Evolutionary conservation across 2,113 vertebrate species (phyloP), one percentile per base, ranked within the genome.

Genomic region (Menidia beryllina): DNA sequence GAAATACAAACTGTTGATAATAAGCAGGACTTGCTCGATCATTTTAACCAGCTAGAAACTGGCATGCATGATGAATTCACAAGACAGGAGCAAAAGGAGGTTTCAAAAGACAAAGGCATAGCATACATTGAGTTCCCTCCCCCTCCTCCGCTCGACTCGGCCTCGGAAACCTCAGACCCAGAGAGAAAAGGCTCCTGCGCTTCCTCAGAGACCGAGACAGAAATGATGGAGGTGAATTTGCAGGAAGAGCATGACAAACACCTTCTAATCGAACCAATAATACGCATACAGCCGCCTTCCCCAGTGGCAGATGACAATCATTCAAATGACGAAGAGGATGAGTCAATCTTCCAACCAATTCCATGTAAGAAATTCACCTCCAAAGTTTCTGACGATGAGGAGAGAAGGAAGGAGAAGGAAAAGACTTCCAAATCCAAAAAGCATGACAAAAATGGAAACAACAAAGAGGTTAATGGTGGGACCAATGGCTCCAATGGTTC

Each of bases 121-220:
- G 97, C 97, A 53, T 99, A 99, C 79, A 99, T 99, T 65, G 97
- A 99, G 88, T 99, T 99, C 84, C 98, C 98, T 77, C 98, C 98
- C 73, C 98, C 98, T 72, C 98, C 98, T 23, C 98, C 98, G 2
- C 83, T 99, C 86, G 98, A 99, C 81, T 93, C 93, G 1, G 91
- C 94, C 75, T 94, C 94, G 38, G 97, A 97, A 79, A 94, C 93
- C 30, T 92, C 94, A 1, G 95, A 95, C 50, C 57, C 88, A 5
- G 95, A 96, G 61, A 96, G 94, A 77, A 96, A 95, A 79, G 90
- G 86, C 75, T 93, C 90, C 13, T 93, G 84, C 43, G 92, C 93
- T 63, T 95, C 95, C 55, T 93, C 96, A 7, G 96, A 97, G 69
- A 94, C 94, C 26, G 97, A 98, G 63, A 94, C 93, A 21, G 96